A percentile compares a stretch with the other conserved stretches of the same genome.
These are phyloP conservation scores for Pseudochromis fuscus DNA, from an alignment of 2,797 vertebrate genomes.

Conservation along the genomic window DNA sequence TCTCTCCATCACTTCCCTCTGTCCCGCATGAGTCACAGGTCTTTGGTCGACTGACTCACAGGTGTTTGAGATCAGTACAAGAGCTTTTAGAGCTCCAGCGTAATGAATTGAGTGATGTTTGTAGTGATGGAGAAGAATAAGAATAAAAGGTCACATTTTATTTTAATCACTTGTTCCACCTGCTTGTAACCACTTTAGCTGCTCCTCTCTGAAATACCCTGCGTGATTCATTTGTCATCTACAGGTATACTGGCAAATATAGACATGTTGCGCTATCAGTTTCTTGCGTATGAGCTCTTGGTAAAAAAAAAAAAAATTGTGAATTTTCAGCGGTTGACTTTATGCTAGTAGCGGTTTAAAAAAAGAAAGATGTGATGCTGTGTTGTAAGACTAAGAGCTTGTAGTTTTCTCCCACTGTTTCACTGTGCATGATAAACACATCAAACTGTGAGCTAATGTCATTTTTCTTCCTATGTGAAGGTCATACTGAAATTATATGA, in stretches of 20 bases:
- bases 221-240: slow-evolving; percentile 56
- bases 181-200: slow-evolving; percentile 52
- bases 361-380: background rate
- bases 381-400: too few species aligned
- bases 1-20: slow-evolving; percentile 28
- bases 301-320: too few species aligned
- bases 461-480: background rate
- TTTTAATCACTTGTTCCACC: slow-evolving; percentile 55
- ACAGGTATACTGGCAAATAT: slow-evolving; percentile 16
- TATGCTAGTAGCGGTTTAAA: background rate
- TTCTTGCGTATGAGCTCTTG: background rate
- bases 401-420: too few species aligned
- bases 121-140: slow-evolving; percentile 55
- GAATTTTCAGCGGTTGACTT: slow-evolving; percentile 2
- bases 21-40: slow-evolving; percentile 71
- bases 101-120: slow-evolving; percentile 62
- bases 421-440: background rate
- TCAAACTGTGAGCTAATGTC: background rate
- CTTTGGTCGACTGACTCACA: slow-evolving; percentile 69
- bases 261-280: slow-evolving; percentile 4
- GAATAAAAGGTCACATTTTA: slow-evolving; percentile 70
- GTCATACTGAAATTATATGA: too few species aligned
- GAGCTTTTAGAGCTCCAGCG: slow-evolving; percentile 65
- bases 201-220: slow-evolving; percentile 36
- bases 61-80: slow-evolving; percentile 69